Conservation (phyloP, 2,113 vertebrate species). For the Tachycineta bicolor region DNA sequence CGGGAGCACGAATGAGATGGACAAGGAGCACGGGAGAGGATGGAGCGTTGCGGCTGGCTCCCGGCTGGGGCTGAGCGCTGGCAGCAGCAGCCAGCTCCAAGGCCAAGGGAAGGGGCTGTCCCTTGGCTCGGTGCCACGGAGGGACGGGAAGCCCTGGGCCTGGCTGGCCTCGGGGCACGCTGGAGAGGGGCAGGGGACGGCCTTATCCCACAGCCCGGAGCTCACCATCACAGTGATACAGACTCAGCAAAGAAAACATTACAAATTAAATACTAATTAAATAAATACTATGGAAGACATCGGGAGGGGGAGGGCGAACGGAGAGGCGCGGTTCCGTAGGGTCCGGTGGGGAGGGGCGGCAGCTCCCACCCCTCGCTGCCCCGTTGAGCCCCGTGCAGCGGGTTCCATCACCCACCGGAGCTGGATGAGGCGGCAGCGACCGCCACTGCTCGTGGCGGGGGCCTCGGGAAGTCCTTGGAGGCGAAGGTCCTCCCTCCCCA, state of each 20-base stretch:
- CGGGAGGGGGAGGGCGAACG: conserved; percentile 60
- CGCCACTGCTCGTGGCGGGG: background rate
- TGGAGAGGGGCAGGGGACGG: background rate
- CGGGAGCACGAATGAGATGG: background rate
- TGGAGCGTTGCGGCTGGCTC: background rate
- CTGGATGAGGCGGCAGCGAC: background rate
- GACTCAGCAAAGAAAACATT: conserved; percentile 78
- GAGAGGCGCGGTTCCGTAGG: conserved; percentile 45
- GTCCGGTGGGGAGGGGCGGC: background rate
- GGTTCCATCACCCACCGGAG: background rate
- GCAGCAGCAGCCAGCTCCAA: background rate
- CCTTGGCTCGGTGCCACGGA: background rate
- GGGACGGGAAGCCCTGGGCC: background rate
- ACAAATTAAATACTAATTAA: conserved; percentile 88
- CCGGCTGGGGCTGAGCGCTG: background rate
- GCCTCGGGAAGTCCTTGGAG: background rate
- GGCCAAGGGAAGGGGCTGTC: background rate
- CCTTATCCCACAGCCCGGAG: background rate
- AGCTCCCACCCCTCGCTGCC: background rate
- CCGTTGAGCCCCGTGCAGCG: background rate
- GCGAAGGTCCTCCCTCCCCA: background rate
- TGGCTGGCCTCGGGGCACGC: background rate
- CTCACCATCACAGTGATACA: conserved; percentile 82
- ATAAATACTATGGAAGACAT: conserved; percentile 84
- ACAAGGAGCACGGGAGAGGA: background rate